These are phyloP conservation scores for Andrena bucephala DNA, from an alignment of 2,888 invertebrate species.

Conservation along the genomic window DNA sequence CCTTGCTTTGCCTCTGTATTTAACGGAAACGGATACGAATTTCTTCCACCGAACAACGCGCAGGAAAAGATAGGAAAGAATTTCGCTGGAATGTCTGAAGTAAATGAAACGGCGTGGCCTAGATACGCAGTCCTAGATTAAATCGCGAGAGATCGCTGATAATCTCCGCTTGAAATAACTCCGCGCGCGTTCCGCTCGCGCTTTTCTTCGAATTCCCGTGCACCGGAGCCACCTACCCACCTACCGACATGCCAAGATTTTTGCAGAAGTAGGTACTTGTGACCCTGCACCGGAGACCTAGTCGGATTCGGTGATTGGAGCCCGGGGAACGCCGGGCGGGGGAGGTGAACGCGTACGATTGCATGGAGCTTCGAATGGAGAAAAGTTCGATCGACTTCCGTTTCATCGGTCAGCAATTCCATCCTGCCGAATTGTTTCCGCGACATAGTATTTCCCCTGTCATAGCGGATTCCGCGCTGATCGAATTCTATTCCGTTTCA, in stretches of 20 bases:
- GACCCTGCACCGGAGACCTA: constrained; percentile 27
- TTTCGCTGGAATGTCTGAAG: constrained; percentile 18
- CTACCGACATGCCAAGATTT: constrained; percentile 49
- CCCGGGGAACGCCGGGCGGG: constrained; percentile 6
- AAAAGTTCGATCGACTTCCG: constrained; percentile 68
- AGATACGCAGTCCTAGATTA: constrained; percentile 54
- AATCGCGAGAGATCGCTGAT: constrained; percentile 60
- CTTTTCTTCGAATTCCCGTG: constrained; percentile 43
- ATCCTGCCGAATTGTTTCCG: constrained; percentile 73
- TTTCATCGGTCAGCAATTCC: constrained; percentile 67
- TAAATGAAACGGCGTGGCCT: constrained; percentile 56
- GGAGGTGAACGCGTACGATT: constrained; percentile 42
- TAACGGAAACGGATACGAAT: not conserved
- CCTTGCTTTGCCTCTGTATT: not conserved
- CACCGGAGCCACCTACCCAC: not conserved
- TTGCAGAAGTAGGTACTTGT: constrained; percentile 56
- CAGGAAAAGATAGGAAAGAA: not conserved
- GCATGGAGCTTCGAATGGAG: constrained; percentile 61
- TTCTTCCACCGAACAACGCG: not conserved
- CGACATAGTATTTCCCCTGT: constrained; percentile 56
- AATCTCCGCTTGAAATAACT: constrained; percentile 60
- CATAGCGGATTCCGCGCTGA: constrained; percentile 44
- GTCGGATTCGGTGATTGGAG: constrained; percentile 53
- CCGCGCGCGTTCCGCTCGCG: constrained; percentile 47
- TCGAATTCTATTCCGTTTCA: constrained; percentile 46